Evolutionary conservation across 2,797 vertebrate species (phyloP).

Genomic region (Myotis pilosus): DNA sequence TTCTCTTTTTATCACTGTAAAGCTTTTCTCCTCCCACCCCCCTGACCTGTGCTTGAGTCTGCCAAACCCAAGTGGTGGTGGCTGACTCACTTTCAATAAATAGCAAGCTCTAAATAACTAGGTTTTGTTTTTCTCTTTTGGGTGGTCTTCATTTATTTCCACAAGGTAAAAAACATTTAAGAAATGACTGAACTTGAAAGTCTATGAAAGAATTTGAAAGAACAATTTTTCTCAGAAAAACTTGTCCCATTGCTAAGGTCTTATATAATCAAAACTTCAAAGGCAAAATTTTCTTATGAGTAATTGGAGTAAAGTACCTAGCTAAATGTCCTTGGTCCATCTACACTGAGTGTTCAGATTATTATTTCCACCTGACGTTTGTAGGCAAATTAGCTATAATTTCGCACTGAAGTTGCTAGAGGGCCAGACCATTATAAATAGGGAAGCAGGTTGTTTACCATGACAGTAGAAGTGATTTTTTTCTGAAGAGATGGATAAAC

Average conservation of each 20-base stretch:
- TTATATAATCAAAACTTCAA: conserved; percentile 5
- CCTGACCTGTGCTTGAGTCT: not conserved
- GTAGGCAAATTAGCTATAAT: too few relatives aligned
- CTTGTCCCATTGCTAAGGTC: not conserved
- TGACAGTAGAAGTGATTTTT: too few relatives aligned
- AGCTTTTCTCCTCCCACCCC: not conserved
- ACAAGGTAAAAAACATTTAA: not conserved
- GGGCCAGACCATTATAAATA: too few relatives aligned
- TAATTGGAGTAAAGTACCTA: not conserved
- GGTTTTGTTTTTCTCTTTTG: not conserved
- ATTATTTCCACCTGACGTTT: too few relatives aligned
- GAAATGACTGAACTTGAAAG: not conserved
- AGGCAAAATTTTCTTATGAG: conserved; percentile 5
- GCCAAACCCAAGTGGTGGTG: not conserved
- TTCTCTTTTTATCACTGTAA: not conserved
- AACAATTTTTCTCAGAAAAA: conserved; percentile 17
- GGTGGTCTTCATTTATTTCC: not conserved
- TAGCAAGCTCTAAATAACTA: not conserved
- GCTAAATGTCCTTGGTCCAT: not conserved
- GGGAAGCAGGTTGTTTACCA: too few relatives aligned
- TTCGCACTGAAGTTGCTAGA: too few relatives aligned
- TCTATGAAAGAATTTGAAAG: not conserved
- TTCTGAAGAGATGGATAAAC: too few relatives aligned
- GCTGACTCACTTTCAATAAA: not conserved
- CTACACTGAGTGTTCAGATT: not conserved